Conservation (phyloP, 2,113 vertebrate species). For the Paracanthobrama guichenoti region DNA sequence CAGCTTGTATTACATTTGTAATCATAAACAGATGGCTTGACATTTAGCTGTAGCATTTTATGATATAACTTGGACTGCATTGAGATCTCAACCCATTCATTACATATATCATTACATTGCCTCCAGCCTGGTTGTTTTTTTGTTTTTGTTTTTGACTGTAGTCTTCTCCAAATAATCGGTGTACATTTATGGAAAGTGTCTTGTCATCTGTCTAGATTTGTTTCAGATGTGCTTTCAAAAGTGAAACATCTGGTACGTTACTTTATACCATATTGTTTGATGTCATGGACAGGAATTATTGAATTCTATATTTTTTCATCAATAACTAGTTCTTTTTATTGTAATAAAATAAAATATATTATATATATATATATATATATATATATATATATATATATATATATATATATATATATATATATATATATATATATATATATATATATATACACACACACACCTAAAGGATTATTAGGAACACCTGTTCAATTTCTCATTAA, state of each 20-base stretch:
- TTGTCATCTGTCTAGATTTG: not conserved
- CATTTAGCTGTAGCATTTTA: conserved; percentile 9
- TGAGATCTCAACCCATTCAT: not conserved
- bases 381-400: too few species aligned
- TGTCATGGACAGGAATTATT: not conserved
- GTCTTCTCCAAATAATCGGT: not conserved
- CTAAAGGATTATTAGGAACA: too few species aligned
- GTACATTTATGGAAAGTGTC: not conserved
- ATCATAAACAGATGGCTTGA: conserved; percentile 2
- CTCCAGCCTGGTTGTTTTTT: not conserved
- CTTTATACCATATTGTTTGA: not conserved
- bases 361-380: too few species aligned
- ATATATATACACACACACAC: too few species aligned
- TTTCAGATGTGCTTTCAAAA: too few species aligned
- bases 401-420: too few species aligned
- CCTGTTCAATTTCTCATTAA: too few species aligned
- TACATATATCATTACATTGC: not conserved
- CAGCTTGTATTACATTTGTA: not conserved
- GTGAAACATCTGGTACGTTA: not conserved
- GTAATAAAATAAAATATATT: too few species aligned
- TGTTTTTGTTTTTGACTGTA: not conserved
- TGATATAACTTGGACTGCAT: conserved; percentile 9
- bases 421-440: too few species aligned
- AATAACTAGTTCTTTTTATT: not conserved
- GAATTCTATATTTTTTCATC: not conserved